Evolutionary conservation across 2,113 vertebrate genomes (phyloP), one percentile per base, ranked within the genome.

Genomic region (Rhea americana): DNA sequence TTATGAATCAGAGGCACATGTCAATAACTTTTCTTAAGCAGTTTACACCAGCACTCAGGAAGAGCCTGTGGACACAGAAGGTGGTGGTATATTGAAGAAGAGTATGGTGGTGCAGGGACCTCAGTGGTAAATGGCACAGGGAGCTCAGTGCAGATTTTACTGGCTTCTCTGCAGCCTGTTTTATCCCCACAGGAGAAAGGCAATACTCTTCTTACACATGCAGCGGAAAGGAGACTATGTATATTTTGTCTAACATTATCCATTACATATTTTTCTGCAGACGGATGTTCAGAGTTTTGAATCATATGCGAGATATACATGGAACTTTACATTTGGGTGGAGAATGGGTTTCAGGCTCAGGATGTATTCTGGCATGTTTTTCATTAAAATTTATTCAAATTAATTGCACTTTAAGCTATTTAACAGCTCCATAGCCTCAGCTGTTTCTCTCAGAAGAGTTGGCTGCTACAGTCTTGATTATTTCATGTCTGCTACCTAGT

Each of bases 181-280:
- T 53, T 56, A 13, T 28, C 35, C 8, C 50, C 7, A 17, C 13
- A 47, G 37, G 47, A 74, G n/a, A 15, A 21, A 11, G 39, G 37
- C 43, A 45, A 21, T 6, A 24, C 18, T 30, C 17, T 15, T 58
- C 0, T 0, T 13, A 20, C 0, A 0, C 1, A 1, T 48, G 55
- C 35, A 51, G 24, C 30, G 18, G 22, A 35, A 82, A 14, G 10
- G 24, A 87, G 35, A 18, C 43, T 47, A 14, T 79, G n/a, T 20
- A 11, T 5, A 26, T 4, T 24, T 25, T 77, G 14, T 56, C 35
- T 68, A n/a, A 58, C 1, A 1, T 19, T 55, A 67, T 45, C 45
- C 58, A 14, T 26, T 7, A 13, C 11, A 14, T 24, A 21, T 9
- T 88, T 87, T 90, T 74, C 55, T 77, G 47, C 11, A 48, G n/a